A percentile compares a stretch with the other conserved stretches of the same genome.
Evolutionary conservation across 1,140 invertebrate genomes (phyloP).

Genomic region (roundworm (Caenorhabditis elegans)): DNA sequence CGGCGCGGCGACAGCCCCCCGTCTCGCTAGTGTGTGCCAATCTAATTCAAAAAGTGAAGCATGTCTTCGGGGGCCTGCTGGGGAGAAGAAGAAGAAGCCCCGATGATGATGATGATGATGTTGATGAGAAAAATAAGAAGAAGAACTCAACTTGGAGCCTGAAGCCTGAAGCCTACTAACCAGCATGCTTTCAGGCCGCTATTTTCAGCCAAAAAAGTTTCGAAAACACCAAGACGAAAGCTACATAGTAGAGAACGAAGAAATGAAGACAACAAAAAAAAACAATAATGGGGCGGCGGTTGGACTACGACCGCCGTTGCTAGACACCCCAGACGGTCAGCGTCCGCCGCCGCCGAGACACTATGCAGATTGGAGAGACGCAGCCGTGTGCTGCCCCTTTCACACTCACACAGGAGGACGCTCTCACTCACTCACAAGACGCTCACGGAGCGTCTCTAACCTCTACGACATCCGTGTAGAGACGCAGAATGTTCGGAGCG

Average conservation of each 20-base stretch:
- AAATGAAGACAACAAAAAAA: neutral
- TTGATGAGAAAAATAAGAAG: neutral
- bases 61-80: neutral
- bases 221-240: no score
- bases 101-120: neutral
- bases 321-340: neutral
- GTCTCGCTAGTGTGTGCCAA: neutral
- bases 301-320: no score
- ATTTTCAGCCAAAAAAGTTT: no score
- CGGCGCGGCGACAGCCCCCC: neutral
- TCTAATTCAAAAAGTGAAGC: constrained; percentile 32
- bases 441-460: neutral
- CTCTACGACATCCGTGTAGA: neutral
- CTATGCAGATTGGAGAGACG: neutral
- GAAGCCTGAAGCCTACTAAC: neutral
- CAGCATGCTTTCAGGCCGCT: neutral
- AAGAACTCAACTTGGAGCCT: neutral
- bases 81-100: neutral
- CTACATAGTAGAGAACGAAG: no score
- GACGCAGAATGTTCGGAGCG: neutral
- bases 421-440: neutral
- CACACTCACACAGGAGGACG: neutral
- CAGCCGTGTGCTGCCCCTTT: neutral
- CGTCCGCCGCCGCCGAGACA: neutral
- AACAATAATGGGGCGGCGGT: constrained; percentile 24